Percentiles rank a stretch among this genome's conserved stretches.
phyloP scores from a whole-genome alignment of 2,113 vertebrate genomes.

The Gopherus evgoodei region DNA sequence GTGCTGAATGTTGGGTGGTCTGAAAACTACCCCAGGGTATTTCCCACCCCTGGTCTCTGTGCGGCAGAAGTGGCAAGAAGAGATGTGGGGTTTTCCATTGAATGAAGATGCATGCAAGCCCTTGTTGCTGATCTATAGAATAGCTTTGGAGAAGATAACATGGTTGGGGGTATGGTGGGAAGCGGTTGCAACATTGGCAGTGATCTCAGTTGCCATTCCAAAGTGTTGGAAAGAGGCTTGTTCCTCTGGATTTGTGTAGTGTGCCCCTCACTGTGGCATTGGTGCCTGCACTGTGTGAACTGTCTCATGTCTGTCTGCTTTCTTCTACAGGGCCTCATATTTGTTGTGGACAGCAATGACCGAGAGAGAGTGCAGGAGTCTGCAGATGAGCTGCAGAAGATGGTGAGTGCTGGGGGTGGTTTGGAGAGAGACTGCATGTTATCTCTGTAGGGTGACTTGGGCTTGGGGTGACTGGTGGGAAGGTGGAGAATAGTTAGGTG shows the following conservation, averaged over 20 bases:
- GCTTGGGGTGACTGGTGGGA: not conserved
- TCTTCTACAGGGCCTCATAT: slow-evolving; percentile 88
- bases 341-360: slow-evolving; percentile 96
- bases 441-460: not conserved
- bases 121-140: not conserved
- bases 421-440: rapidly evolving
- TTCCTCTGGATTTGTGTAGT: not conserved
- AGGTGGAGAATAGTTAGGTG: not conserved
- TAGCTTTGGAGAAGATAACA: not conserved
- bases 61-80: not conserved
- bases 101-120: not conserved
- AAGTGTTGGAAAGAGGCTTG: not conserved
- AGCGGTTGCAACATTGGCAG: not conserved
- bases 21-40: rapidly evolving
- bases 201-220: not conserved
- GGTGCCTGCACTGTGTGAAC: not conserved
- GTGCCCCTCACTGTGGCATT: not conserved
- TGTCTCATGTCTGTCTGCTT: not conserved
- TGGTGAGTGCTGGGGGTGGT: slow-evolving; percentile 78
- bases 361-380: slow-evolving; percentile 90
- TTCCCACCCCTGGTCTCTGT: not conserved
- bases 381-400: slow-evolving; percentile 90
- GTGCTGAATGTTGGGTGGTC: not conserved
- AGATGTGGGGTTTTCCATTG: not conserved
- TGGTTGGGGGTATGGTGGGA: not conserved